Base-by-base conservation (phyloP, 2,113 vertebrate species). In the Pachyramphus minor region DNA sequence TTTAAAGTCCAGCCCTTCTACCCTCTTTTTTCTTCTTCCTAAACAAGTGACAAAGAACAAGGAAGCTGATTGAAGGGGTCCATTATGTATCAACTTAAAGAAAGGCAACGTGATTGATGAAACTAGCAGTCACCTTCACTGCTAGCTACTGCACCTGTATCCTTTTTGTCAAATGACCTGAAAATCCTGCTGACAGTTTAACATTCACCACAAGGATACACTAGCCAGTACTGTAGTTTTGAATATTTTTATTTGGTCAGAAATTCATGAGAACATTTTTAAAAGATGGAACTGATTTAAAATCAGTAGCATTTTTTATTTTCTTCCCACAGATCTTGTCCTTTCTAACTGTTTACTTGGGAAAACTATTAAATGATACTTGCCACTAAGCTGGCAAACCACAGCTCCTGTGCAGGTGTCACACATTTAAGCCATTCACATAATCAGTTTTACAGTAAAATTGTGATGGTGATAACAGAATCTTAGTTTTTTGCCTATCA, bases 11-110 rank as follows among this genome's bases (percentile, higher is more conserved):
- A 98, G 97, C 96, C 97, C 93, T 96, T 97, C 91, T 69, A 97
- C 94, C 91, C 79, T 91, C 91, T 95, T 96, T 93, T 94, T 95
- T 95, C 96, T 97, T 97, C 95, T 97, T 98, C 97, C 97, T 96
- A 98, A 98, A 98, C 98, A 98, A 98, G 98, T 98, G 99, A 99
- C 99, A 99, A 98, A 98, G 98, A 98, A 98, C 94, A 96, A 98
- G 98, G 98, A 98, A 99, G 98, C 98, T 99, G 99, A 99, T 99
- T 99, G 99, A 99, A 99, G 98, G 99, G 98, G 98, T 99, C 99
- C 98, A 99, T 99, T 99, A 99, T 98, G 98, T 98, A 99, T 99
- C 98, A 99, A 99, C 99, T 99, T 99, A 99, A 99, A 99, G 99
- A 98, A 99, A 99, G 99, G 98, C 98, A 97, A 97, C 98, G 98